Conservation (phyloP, 2,797 vertebrate species). For the Crocidura indochinensis region DNA sequence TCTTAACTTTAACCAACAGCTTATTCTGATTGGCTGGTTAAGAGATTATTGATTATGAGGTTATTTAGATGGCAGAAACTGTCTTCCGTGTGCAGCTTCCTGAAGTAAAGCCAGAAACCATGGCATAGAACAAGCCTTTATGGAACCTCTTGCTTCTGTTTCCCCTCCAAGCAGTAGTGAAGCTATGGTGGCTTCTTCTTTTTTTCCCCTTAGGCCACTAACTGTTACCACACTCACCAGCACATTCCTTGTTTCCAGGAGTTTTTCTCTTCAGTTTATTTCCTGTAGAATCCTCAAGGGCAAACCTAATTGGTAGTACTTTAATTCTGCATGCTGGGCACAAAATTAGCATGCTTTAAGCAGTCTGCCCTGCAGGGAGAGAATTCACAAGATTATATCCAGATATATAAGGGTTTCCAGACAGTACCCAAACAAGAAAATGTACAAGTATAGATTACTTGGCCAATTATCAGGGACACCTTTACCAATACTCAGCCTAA, state of each 20-base stretch:
- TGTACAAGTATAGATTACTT: background rate
- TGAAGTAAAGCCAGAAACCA: background rate
- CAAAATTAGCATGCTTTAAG: background rate
- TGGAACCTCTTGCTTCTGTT: background rate
- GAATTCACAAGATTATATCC: background rate
- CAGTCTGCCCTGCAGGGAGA: background rate
- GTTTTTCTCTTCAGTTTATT: background rate
- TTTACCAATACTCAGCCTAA: background rate
- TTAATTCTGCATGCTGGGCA: background rate
- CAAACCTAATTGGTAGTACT: background rate
- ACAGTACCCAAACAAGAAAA: slow-evolving; percentile 14
- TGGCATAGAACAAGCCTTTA: background rate
- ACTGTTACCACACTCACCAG: background rate
- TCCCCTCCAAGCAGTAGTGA: too few species aligned
- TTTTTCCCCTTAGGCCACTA: too few species aligned
- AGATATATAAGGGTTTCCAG: background rate
- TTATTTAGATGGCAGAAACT: background rate
- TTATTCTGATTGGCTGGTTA: background rate
- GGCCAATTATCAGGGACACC: background rate
- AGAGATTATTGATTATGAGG: slow-evolving; percentile 7
- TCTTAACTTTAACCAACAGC: slow-evolving; percentile 13
- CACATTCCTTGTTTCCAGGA: background rate
- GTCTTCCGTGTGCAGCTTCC: background rate
- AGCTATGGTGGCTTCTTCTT: too few species aligned
- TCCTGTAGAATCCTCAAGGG: background rate